Evolutionary conservation across 1,140 invertebrate genomes (phyloP).

Genomic region (Heliconius himera): DNA sequence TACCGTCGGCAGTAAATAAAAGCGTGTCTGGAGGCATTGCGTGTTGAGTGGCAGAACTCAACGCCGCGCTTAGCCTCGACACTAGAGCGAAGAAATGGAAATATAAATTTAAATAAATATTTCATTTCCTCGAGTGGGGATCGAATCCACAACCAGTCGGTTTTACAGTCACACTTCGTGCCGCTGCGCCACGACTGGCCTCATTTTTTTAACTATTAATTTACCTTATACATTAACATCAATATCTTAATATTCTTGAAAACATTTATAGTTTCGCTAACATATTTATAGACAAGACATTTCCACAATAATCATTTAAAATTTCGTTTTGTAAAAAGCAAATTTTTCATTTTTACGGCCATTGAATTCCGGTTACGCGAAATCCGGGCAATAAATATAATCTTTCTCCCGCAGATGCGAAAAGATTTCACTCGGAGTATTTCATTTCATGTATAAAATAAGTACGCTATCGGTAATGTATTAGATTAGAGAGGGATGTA

Average conservation of each 20-base stretch:
- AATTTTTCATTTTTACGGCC: conserved; percentile 33
- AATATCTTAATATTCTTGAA: neutral
- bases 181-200: too few species aligned
- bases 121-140: too few species aligned
- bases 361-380: conserved; percentile 43
- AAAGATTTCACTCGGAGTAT: conserved; percentile 36
- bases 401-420: conserved; percentile 39
- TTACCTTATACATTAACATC: neutral
- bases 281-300: neutral
- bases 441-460: conserved; percentile 33
- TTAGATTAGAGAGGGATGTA: neutral
- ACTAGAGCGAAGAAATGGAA: too few species aligned
- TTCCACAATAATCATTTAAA: conserved; percentile 11
- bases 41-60: too few species aligned
- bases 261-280: neutral
- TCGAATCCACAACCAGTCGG: too few species aligned
- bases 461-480: conserved; percentile 14
- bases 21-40: too few species aligned
- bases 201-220: too few species aligned
- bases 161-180: too few species aligned
- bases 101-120: too few species aligned
- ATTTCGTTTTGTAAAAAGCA: conserved; percentile 1
- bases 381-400: conserved; percentile 38
- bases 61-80: too few species aligned
- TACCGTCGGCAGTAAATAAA: too few species aligned